Base-by-base conservation (phyloP, 2,113 vertebrate species). In the Holacanthus passer region DNA sequence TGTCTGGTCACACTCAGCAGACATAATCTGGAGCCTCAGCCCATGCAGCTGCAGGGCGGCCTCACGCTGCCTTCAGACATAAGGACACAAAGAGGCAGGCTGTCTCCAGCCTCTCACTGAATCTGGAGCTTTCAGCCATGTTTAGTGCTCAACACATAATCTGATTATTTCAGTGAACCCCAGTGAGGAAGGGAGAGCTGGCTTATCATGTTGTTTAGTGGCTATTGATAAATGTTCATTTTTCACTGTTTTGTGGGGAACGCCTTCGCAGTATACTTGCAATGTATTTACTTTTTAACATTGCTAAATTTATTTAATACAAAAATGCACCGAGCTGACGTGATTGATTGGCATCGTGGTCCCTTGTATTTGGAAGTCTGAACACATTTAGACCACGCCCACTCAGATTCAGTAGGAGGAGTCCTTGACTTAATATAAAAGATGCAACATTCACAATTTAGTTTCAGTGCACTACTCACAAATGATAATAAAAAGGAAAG, bases 1-100 rank as follows among this genome's bases (percentile, higher is more conserved):
- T 90, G 79, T 88, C 39, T 73, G 62, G 55, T 81, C 65, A 24
- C 53, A 64, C 63, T 73, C 41, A 0, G 10, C 47, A 83, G 53
- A 77, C 63, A 68, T 5, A 48, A 53, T 45, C 22, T 68, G 0
- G 27, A 60, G 70, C 55, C 41, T 79, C 47, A 78, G 65, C 52
- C 10, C 79, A 14, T 77, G 83, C 89, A 90, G 86, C 84, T 88
- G 86, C 75, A 84, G 70, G 59, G 81, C n/a, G 39, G 69, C 29
- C 58, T 67, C 66, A 56, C 11, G 24, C 62, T 79, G 79, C 8
- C 12, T 85, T 66, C 63, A 85, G 53, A 81, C 58, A 77, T 29
- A 19, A 27, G 13, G 20, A 80, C 13, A 79, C 74, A 86, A 77
- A 86, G 77, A 69, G 65, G 37, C 73, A 43, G 79, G 76, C 82